Percentiles rank a stretch among this genome's conserved stretches.
Conservation (phyloP, 1,140 invertebrate species). For the Pseudachorutes palmiensis region DNA sequence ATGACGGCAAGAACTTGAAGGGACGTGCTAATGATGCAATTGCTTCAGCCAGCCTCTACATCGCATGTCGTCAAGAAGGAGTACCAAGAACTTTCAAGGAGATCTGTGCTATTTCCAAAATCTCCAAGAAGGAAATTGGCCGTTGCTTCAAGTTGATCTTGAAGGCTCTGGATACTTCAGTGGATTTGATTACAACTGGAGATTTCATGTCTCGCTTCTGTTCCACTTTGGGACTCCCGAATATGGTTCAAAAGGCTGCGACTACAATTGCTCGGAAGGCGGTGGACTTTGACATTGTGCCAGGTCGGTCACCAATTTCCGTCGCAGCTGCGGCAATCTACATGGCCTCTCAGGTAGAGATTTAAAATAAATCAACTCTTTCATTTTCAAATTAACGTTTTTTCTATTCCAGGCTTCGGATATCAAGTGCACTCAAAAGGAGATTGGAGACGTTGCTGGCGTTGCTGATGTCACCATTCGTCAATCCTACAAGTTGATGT, state of each 20-base stretch:
- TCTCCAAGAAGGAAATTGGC: conserved; percentile 99
- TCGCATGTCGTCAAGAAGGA: conserved; percentile 96
- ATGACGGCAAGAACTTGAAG: conserved; percentile 93
- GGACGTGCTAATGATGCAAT: conserved; percentile 95
- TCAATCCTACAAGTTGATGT: conserved; percentile 97
- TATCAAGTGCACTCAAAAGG: conserved; percentile 89
- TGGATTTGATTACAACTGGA: conserved; percentile 94
- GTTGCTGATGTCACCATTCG: conserved; percentile 98
- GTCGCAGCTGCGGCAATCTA: conserved; percentile 99
- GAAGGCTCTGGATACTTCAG: conserved; percentile 85
- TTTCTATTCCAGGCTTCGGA: conserved; percentile 67
- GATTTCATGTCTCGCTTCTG: conserved; percentile 97
- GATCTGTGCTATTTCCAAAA: conserved; percentile 96
- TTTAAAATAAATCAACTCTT: conserved; percentile 2
- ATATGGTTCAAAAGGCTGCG: conserved; percentile 87
- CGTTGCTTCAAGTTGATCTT: conserved; percentile 90
- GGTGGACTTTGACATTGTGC: conserved; percentile 93
- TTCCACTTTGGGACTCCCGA: conserved; percentile 74
- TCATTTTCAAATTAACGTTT: background rate
- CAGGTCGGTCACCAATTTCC: conserved; percentile 97
- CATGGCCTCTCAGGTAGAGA: conserved; percentile 86
- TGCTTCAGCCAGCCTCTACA: conserved; percentile 96
- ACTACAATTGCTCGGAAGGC: conserved; percentile 94
- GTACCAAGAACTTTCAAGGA: conserved; percentile 99
- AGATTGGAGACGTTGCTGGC: conserved; percentile 97